Base-by-base conservation (phyloP, 2,888 invertebrate genomes). In the Acleris laterana region DNA sequence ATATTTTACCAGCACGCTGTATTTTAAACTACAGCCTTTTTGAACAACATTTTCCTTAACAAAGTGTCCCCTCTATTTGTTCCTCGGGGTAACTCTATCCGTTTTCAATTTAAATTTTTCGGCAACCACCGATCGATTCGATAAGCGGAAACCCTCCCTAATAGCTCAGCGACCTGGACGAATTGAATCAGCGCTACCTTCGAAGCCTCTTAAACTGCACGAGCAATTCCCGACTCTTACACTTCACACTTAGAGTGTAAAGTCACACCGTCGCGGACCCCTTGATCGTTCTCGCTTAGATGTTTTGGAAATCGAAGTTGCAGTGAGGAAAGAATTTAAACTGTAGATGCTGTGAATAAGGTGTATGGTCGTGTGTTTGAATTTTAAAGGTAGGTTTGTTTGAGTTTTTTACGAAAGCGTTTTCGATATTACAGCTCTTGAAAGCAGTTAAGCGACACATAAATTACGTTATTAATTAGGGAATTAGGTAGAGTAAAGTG, bases 111-210 rank as follows among this genome's bases (percentile, higher is more conserved):
- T 62, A 55, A 63, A 69, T 62, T 67, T 69, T 69, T 69, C 57
- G 65, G 61, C 25, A 46, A 66, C 61, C 60, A 7, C 60, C 56
- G 51, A 61, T 63, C 57, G 63, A 67, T 61, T 55, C 63, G 62
- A 65, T 65, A 65, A 73, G 71, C 69, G 67, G 68, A 68, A 71
- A 70, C 75, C 70, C 68, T 71, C 68, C 69, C 71, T 72, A 76
- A 73, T 69, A 71, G 72, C 71, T 63, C 61, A 69, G 68, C 72
- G 75, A 75, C 71, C 75, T 72, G 70, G 68, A 68, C 68, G 70
- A 75, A 75, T 76, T 69, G 70, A 75, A 77, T 77, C 73, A 74
- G 69, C 71, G 66, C 55, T 55, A 64, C 70, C 64, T 64, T 61
- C 63, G 53, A 62, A 69, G 44, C 59, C 56, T 53, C 59, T 63